A percentile compares a stretch with the other conserved stretches of the same genome.
These are phyloP conservation scores for Poicephalus meyeri DNA, from an alignment of 2,113 vertebrate species.

Conservation along the genomic window DNA sequence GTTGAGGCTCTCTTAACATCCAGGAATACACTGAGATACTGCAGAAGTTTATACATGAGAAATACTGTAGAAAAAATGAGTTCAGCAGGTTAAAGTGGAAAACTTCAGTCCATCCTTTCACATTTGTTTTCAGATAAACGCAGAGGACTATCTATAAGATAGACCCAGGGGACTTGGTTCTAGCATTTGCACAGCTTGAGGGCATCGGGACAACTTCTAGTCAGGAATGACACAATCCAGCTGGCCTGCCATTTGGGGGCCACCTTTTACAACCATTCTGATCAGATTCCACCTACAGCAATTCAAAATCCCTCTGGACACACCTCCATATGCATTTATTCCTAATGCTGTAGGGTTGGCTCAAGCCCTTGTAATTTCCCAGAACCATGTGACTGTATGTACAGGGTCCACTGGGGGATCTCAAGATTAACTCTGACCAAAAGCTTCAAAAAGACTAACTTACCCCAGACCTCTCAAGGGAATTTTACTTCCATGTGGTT, in stretches of 20 bases:
- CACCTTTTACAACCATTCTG: neutral
- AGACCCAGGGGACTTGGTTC: neutral
- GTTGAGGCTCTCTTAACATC: neutral
- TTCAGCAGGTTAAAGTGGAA: neutral
- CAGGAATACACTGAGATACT: neutral
- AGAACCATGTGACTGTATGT: neutral
- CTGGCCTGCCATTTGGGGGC: neutral
- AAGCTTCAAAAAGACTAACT: neutral
- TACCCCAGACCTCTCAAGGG: neutral
- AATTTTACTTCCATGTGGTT: neutral
- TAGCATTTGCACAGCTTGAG: neutral
- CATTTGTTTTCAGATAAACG: neutral
- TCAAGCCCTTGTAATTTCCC: neutral
- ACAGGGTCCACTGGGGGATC: neutral
- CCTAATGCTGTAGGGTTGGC: neutral
- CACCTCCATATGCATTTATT: neutral
- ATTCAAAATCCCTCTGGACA: neutral
- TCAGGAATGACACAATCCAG: neutral
- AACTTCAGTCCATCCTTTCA: neutral
- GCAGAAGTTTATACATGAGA: neutral
- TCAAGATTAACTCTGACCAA: neutral
- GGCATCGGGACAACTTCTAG: neutral
- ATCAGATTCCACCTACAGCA: neutral
- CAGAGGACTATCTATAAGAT: neutral
- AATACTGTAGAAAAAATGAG: neutral